Base-by-base conservation (phyloP, 2,113 vertebrate species). In the Eubucco bourcierii region DNA sequence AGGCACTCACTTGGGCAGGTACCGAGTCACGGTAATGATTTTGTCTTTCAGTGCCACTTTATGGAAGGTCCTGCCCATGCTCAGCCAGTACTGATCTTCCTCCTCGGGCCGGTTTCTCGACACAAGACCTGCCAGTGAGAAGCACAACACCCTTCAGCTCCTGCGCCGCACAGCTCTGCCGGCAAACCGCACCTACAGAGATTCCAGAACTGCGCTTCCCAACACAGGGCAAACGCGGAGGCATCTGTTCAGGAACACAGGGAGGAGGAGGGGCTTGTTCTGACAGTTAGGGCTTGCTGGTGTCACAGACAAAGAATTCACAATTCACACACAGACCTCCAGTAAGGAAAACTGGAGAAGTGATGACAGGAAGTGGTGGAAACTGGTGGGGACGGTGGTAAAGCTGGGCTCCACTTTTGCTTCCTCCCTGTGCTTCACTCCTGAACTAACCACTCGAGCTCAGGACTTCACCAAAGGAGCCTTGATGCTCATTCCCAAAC, bases 11-110 rank as follows among this genome's bases (percentile, higher is more conserved):
- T 99, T 99, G 17, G 99, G 99, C 73, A 99, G 98, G 95, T 99
- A 99, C 13, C 99, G 98, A 17, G 99, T 99, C 55, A 99, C 99
- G 0, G 99, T 99, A 94, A 99, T 99, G 75, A 99, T 99, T 95
- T 99, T 99, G 97, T 99, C 99, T 95, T 99, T 99, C 55, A 99
- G 96, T 11, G 98, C 98, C 70, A 99, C 99, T 97, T 99, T 99
- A 89, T 99, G 99, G 96, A 99, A 99, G 9, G 99, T 99, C 24
- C 99, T 98, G 27, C 99, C 99, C 99, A 99, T 99, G 61, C 99
- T 99, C 93, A 99, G 98, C 99, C 99, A 99, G 95, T 98, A 99
- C 66, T 99, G 97, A 20, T 98, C 98, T 88, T 99, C 99, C 78
- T 99, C 99, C 80, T 99, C 99, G 0, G 98, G 97, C 27, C 98